Evolutionary conservation across 2,797 vertebrate species (phyloP), one percentile per base, ranked within the genome.

Genomic region (Darevskia mixta): DNA sequence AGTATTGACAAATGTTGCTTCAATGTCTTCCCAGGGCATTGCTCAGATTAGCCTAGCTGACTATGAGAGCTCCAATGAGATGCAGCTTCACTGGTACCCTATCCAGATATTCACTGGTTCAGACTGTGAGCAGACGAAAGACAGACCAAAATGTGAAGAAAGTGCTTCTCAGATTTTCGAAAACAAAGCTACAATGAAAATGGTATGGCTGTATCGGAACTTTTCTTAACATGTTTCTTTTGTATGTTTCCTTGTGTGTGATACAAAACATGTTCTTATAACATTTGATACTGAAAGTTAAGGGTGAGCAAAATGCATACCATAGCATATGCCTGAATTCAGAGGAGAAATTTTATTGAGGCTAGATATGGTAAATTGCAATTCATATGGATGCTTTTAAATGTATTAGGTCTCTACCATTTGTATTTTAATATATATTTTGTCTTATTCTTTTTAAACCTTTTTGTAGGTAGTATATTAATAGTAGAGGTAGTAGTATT

Each of bases 41-140:
- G 97, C 98, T 90, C 98, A 98, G 95, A 96, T 99, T 92, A 96
- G 96, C 82, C 93, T 99, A 96, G 97, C 97, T 0, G 97, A 98
- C 66, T 97, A 96, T 76, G 98, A 98, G 77, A 97, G 95, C 82
- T 97, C 95, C 41, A 92, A 95, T 2, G 98, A 99, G 80, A 99
- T 99, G 98, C 95, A 97, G 89, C 98, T 98, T 95, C 98, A 98
- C 93, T 99, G 98, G 98, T 98, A 98, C 92, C 83, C 97, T 9
- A 96, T 99, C 75, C 98, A 98, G 93, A 97, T 97, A 93, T 95
- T 98, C 95, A 94, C 96, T 83, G 97, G 97, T 89, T 89, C 96
- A 0, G 98, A 98, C 82, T 88, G 94, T 0, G 96, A 97, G 43
- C 90, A 90, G 93, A 90, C 87, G 38, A 96, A 27, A 96, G 98